Percentiles rank a stretch among this genome's conserved stretches.
Evolutionary conservation across 2,888 invertebrate species (phyloP).

Genomic region (Pomacea canaliculata): DNA sequence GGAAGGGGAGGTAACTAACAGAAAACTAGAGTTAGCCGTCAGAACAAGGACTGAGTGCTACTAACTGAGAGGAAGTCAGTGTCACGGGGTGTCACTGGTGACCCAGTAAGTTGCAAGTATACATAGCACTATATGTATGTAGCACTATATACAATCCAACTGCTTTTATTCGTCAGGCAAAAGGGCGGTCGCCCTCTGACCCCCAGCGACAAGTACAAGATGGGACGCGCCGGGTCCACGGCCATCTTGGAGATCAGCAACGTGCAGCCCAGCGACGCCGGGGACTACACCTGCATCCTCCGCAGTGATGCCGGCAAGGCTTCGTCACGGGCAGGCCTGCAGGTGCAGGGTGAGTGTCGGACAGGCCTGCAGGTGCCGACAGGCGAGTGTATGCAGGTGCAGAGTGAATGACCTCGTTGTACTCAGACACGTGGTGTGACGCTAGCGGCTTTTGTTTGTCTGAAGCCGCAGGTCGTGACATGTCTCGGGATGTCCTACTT

Average conservation of each 20-base stretch:
- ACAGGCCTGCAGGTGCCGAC: constrained; percentile 53
- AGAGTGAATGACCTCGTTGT: background rate
- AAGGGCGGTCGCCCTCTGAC: constrained; percentile 54
- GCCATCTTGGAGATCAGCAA: constrained; percentile 56
- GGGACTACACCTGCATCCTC: constrained; percentile 60
- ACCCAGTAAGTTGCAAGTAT: no score
- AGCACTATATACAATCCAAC: no score
- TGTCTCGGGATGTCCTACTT: no score
- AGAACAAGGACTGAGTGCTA: no score
- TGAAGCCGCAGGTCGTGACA: no score
- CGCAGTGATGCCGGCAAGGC: constrained; percentile 62
- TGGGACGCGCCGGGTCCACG: constrained; percentile 47
- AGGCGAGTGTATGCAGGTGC: constrained; percentile 40
- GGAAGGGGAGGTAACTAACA: no score
- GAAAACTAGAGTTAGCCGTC: no score
- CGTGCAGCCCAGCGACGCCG: constrained; percentile 51
- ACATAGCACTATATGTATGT: no score
- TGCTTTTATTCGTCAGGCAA: constrained; percentile 41
- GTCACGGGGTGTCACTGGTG: no score
- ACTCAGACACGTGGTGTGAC: no score
- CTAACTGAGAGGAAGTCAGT: no score
- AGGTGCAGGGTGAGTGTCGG: constrained; percentile 54
- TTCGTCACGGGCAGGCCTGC: constrained; percentile 55
- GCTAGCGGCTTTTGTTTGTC: no score
- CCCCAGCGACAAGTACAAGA: constrained; percentile 47